phyloP scores from a whole-genome alignment of 2,797 vertebrate genomes.

The Lophius americanus region DNA sequence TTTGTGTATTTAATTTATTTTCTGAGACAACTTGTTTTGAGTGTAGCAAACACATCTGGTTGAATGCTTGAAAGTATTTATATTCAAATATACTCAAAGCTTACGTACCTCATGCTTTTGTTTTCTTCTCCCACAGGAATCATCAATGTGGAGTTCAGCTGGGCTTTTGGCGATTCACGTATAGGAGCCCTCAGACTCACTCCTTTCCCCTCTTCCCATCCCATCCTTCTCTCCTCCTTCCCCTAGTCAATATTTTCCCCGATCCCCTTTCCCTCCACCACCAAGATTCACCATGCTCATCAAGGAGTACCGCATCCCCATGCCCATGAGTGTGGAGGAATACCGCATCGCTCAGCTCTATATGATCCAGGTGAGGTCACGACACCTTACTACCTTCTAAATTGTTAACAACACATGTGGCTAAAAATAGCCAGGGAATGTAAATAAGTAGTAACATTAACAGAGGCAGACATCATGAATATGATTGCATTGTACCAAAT shows the following conservation, averaged over 20 bases:
- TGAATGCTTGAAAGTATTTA: background rate
- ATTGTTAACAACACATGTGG: constrained; percentile 4
- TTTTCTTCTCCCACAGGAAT: constrained; percentile 76
- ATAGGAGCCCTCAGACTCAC: constrained; percentile 60
- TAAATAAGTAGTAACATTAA: constrained; percentile 7
- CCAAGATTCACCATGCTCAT: constrained; percentile 90
- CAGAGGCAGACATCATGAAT: too few relatives aligned
- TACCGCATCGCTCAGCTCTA: constrained; percentile 99
- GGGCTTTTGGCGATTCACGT: constrained; percentile 76
- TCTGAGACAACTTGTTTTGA: constrained; percentile 24
- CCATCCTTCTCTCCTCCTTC: constrained; percentile 32
- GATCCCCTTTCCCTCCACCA: constrained; percentile 22
- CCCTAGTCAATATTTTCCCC: constrained; percentile 55
- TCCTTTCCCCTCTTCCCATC: constrained; percentile 35
- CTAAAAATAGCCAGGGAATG: background rate
- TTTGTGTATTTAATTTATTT: constrained; percentile 7
- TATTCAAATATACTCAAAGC: constrained; percentile 3
- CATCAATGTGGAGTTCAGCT: constrained; percentile 80
- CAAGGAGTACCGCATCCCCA: constrained; percentile 96
- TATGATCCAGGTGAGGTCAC: constrained; percentile 94
- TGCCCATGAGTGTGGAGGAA: constrained; percentile 98
- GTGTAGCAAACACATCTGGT: background rate
- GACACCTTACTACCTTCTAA: background rate
- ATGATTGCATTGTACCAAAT: too few relatives aligned
- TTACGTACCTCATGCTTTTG: constrained; percentile 1